Base-by-base conservation (phyloP, 1,140 invertebrate genomes). In the Cyclina sinensis region DNA sequence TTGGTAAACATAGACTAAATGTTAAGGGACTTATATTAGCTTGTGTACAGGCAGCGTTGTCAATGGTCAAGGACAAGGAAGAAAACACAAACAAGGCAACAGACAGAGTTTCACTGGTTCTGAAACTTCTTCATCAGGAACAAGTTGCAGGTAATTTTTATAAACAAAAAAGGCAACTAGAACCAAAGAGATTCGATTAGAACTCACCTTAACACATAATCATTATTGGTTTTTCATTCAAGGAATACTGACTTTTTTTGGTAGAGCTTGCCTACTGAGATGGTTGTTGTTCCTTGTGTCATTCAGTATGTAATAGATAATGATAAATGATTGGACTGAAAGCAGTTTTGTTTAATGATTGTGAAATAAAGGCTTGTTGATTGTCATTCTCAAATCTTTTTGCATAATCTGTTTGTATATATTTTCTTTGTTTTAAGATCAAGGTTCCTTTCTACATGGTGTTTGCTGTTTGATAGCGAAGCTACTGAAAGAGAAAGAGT, bases 401-500 rank as follows among this genome's bases (percentile, higher is more conserved):
- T n/a, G n/a, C n/a, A n/a, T n/a, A n/a, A n/a, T n/a, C n/a, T n/a
- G n/a, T n/a, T n/a, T n/a, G n/a, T n/a, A n/a, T n/a, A n/a, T n/a
- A n/a, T n/a, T n/a, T n/a, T n/a, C n/a, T n/a, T n/a, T n/a, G n/a
- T n/a, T n/a, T n/a, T n/a, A n/a, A 80, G 76, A 51, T 48, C 43
- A 37, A 37, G 48, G 24, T 11, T 59, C 46, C 21, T 80, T 80
- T 30, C 48, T 80, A 30, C 46, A 80, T 16, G 79, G 79, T 43
- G 21, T 62, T 12, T 62, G 54, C 43, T 39, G 35, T 21, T 32
- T 81, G 35, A 46, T 81, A 24, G 79, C 59, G 16, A 81, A 81
- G 30, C 76, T 93, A 65, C 76, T 92, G 35, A 78, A 90, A 32
- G 90, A 92, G 48, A 91, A 89, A 59, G 93, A 93, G 59, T 80